Evolutionary conservation across 1,140 invertebrate species (phyloP), one percentile per base, ranked within the genome.

Genomic region (Zaprionus ghesquierei): DNA sequence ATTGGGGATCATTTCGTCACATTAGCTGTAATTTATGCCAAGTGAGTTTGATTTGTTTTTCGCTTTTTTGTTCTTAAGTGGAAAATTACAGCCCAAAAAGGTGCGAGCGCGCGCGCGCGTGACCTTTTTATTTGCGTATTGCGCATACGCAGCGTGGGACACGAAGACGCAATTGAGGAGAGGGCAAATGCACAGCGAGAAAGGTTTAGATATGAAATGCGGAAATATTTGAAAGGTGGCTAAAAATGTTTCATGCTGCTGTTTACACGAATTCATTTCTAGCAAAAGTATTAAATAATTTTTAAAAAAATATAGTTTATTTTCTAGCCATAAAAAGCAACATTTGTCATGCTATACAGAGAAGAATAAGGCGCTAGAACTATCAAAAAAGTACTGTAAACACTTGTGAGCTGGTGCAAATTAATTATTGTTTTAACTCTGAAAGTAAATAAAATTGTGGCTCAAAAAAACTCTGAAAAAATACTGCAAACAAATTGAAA

Each of bases 11-110:
- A 9, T n/a, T 8, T 51, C 13, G 20, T 22, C 33, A 22, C 44
- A 66, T 59, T 71, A 66, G n/a, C 12, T 46, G 35, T 22, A 73
- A 68, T 68, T 73, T 59, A 73, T 68, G 55, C 27, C 23, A 60
- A 68, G 46, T 44, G 55, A 60, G 66, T 54, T 27, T 51, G 38
- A 66, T 46, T 72, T 53, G 69, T 60, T 44, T 68, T 68, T 53
- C 27, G 41, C 38, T 41, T 41, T 33, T 41, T 63, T 15, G 8
- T 20, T 12, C 13, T 46, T 31, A 68, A 73, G 64, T 69, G 69
- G 63, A 68, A 72, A 72, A 72, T 72, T 71, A 46, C 23, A 44
- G 15, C 62, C 18, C 44, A 41, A 58, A 58, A 41, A 41, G 35
- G 25, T 54, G n/a, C 3, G 9, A 12, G 41, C 4, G 41, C 20